Evolutionary conservation across 2,888 invertebrate species (phyloP).

Genomic region (Cheilosia vernalis): DNA sequence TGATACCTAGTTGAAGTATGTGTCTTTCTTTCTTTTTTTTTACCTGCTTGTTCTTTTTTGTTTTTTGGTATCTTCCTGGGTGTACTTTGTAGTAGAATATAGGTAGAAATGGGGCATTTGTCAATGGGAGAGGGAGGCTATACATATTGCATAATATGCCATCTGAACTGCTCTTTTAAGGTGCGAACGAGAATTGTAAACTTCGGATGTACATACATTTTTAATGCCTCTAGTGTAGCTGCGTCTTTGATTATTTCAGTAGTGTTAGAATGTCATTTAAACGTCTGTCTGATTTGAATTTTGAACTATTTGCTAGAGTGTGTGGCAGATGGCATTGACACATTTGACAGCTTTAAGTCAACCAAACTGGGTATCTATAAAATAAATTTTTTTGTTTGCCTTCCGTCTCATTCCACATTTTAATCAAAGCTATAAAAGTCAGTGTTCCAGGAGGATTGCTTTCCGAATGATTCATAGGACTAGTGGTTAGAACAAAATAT

Average conservation of each 20-base stretch:
- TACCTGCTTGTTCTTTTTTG: conserved; percentile 5
- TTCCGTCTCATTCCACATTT: too few species aligned
- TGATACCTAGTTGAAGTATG: conserved; percentile 63
- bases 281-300: conserved; percentile 20
- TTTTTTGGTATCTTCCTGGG: conserved; percentile 11
- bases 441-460: too few species aligned
- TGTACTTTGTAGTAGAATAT: conserved; percentile 5
- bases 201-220: conserved; percentile 65
- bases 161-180: conserved; percentile 39
- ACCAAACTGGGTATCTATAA: too few species aligned
- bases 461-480: too few species aligned
- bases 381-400: too few species aligned
- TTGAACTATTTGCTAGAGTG: too few species aligned
- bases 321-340: not conserved
- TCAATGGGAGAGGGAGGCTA: conserved; percentile 39
- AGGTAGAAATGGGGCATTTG: conserved; percentile 54
- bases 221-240: conserved; percentile 57
- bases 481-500: too few species aligned
- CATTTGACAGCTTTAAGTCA: not conserved
- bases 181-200: conserved; percentile 68
- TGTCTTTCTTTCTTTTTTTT: conserved; percentile 20
- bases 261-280: conserved; percentile 8
- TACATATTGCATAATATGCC: conserved; percentile 47
- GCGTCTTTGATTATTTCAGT: conserved; percentile 48
- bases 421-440: too few species aligned